Evolutionary conservation across 1,140 invertebrate species (phyloP).

Genomic region (Tetramorium simillimum): DNA sequence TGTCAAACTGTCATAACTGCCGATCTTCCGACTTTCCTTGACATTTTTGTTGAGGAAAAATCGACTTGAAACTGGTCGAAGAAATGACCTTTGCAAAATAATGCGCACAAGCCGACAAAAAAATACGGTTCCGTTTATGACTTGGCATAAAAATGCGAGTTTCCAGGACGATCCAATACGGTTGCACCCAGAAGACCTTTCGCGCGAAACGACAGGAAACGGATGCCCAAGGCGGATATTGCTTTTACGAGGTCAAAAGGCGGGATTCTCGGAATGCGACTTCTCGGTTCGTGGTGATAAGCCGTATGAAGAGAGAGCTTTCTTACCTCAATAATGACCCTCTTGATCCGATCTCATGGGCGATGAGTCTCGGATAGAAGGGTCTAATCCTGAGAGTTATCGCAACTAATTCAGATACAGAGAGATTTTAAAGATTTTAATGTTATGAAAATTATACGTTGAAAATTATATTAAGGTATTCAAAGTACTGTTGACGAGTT

Average conservation of each 20-base stretch:
- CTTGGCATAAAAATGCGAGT: background rate
- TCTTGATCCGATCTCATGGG: background rate
- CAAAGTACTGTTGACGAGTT: background rate
- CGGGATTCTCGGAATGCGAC: background rate
- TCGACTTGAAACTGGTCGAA: background rate
- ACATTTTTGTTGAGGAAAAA: background rate
- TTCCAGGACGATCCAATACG: background rate
- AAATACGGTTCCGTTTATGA: background rate
- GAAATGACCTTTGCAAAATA: background rate
- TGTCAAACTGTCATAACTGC: background rate
- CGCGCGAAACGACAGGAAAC: constrained; percentile 7
- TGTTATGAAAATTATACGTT: no score
- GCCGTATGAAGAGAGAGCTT: background rate
- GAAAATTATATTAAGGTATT: no score
- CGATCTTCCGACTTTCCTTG: background rate
- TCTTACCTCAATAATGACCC: background rate
- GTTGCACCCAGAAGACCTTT: background rate
- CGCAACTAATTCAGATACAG: background rate
- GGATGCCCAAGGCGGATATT: constrained; percentile 35
- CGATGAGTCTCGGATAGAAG: background rate
- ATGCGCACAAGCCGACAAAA: background rate
- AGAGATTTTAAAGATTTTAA: background rate
- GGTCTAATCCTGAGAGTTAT: background rate
- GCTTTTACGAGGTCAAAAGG: constrained; percentile 29
- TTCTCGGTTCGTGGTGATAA: background rate